Evolutionary conservation across 1,140 invertebrate genomes (phyloP), one percentile per base, ranked within the genome.

Genomic region (Bombus soroeensis): DNA sequence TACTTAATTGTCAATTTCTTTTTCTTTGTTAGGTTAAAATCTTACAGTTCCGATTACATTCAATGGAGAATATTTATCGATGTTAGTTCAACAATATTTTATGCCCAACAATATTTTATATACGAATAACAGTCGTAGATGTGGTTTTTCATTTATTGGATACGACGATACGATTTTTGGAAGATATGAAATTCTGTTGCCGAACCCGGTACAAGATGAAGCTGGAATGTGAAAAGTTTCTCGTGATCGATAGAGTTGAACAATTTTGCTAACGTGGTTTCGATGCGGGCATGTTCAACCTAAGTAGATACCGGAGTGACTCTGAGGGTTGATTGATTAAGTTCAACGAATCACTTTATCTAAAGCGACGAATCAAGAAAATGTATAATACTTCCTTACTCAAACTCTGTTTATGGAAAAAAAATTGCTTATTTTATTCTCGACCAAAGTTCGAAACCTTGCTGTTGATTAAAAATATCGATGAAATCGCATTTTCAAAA

Each of bases 231-330:
- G 78, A 39, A 32, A 80, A 80, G 64, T 80, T 70, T 25, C 22
- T 34, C 64, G 64, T 80, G 78, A 80, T 80, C 43, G 78, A 80
- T 80, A 70, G 78, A 80, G 78, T 70, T 39, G 78, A 70, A 80
- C 78, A 80, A 80, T 80, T 80, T 66, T 70, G 78, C 64, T 80
- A 80, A 80, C 78, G 78, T 70, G 64, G 78, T 80, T 37, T 43
- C 43, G 62, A 79, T 66, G 62, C 77, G 62, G 62, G 62, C 32
- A 8, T 18, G 43, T 70, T 47, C 64, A 34, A 70, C 34, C 25
- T 80, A 66, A 66, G 64, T 66, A 80, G 77, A 79, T 32, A 43
- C 75, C 18, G 22, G 3, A 32, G 34, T 18, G 22, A 64, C n/a
- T 79, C 76, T 5, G 10, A 18, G 41, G 34, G 64, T 43, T 80